Conservation (phyloP, 2,113 vertebrate genomes). For the Datnioides undecimradiatus region DNA sequence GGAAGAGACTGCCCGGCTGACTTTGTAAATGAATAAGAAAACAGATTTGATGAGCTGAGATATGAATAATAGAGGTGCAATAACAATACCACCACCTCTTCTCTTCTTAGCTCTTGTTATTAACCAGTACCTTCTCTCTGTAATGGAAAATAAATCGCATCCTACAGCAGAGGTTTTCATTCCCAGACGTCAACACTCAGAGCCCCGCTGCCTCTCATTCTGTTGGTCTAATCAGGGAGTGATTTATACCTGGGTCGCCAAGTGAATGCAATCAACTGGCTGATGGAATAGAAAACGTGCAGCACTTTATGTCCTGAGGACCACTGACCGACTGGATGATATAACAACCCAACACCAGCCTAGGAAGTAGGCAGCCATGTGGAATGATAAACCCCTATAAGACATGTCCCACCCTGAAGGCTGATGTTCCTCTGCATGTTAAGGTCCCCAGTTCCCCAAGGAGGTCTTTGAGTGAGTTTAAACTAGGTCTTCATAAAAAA, state of each 20-base stretch:
- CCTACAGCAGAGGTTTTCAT: conserved; percentile 26
- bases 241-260: conserved; percentile 14
- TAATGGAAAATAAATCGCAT: conserved; percentile 46
- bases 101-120: not conserved
- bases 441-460: not conserved
- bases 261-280: conserved; percentile 41
- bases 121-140: conserved; percentile 11
- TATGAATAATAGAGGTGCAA: not conserved
- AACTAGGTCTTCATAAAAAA: not conserved
- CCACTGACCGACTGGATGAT: not conserved
- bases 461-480: not conserved
- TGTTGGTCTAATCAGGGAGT: conserved; percentile 13
- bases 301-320: conserved; percentile 1
- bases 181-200: not conserved
- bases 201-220: conserved; percentile 19
- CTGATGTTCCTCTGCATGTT: not conserved
- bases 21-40: not conserved
- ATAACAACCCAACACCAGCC: not conserved
- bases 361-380: not conserved
- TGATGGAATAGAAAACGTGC: not conserved
- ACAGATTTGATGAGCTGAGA: not conserved
- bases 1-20: not conserved
- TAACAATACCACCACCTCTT: not conserved
- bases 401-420: not conserved
- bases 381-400: not conserved